These are phyloP conservation scores for Pteronotus mesoamericanus DNA, from an alignment of 2,797 vertebrate genomes.

Conservation along the genomic window DNA sequence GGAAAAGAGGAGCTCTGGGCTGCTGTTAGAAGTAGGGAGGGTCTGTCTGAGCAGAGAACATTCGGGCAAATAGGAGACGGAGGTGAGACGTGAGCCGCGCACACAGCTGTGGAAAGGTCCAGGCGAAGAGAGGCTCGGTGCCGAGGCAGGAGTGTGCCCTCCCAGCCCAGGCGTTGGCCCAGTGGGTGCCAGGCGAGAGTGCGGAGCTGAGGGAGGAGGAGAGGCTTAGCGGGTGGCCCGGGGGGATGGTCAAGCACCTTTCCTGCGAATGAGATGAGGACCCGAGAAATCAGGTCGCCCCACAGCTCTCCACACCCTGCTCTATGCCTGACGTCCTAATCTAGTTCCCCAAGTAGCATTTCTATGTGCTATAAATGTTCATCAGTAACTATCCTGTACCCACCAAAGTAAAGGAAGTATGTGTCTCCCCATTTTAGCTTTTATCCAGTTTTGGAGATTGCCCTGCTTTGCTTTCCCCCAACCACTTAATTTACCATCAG, in stretches of 20 bases:
- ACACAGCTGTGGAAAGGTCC: neutral
- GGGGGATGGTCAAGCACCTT: neutral
- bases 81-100: neutral
- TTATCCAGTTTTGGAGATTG: neutral
- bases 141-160: neutral
- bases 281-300: neutral
- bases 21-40: neutral
- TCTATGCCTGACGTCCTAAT: neutral
- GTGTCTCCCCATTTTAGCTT: neutral
- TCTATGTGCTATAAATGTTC: too few species aligned
- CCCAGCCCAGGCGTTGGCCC: neutral
- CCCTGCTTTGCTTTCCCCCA: neutral
- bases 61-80: neutral
- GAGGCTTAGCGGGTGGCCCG: neutral
- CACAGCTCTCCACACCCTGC: neutral
- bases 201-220: neutral
- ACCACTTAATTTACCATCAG: neutral
- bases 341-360: neutral
- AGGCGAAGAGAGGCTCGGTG: neutral
- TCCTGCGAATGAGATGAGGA: neutral
- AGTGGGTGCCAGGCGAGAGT: neutral
- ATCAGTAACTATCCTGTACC: neutral
- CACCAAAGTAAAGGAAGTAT: neutral
- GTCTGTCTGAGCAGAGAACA: neutral
- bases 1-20: neutral